Evolutionary conservation across 2,888 invertebrate species (phyloP).

Genomic region (Papilio protenor): DNA sequence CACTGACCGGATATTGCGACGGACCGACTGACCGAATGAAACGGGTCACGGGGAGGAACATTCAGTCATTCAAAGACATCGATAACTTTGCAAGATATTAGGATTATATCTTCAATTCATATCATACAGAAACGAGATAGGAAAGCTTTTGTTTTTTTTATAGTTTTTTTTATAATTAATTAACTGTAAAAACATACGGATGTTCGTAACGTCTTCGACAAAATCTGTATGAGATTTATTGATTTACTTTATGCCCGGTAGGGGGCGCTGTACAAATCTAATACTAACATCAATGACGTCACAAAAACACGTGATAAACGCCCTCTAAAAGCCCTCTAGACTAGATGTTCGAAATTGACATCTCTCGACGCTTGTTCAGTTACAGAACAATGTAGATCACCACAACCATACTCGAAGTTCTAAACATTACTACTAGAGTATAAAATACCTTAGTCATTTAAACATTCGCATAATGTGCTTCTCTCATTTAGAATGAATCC

Average conservation of each 20-base stretch:
- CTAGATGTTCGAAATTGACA: no score
- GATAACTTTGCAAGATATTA: conserved; percentile 17
- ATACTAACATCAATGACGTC: no score
- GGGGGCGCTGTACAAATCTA: no score
- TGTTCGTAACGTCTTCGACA: not conserved
- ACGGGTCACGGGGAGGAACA: conserved; percentile 50
- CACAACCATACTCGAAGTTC: no score
- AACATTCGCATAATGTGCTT: conserved; percentile 27
- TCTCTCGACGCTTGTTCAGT: no score
- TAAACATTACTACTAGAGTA: no score
- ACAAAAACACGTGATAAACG: no score
- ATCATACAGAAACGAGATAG: not conserved
- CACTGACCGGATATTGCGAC: conserved; percentile 58
- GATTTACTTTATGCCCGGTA: no score
- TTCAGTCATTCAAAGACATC: conserved; percentile 50
- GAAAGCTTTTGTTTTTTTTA: not conserved
- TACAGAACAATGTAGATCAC: no score
- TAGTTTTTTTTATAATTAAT: not conserved
- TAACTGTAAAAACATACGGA: not conserved
- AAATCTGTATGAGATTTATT: not conserved
- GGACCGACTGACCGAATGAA: conserved; percentile 54
- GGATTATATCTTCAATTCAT: not conserved
- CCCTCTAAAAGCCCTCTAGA: no score
- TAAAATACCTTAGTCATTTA: not conserved
- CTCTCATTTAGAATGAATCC: conserved; percentile 43